Evolutionary conservation across 1,140 invertebrate genomes (phyloP).

Genomic region (Conus ventricosus): DNA sequence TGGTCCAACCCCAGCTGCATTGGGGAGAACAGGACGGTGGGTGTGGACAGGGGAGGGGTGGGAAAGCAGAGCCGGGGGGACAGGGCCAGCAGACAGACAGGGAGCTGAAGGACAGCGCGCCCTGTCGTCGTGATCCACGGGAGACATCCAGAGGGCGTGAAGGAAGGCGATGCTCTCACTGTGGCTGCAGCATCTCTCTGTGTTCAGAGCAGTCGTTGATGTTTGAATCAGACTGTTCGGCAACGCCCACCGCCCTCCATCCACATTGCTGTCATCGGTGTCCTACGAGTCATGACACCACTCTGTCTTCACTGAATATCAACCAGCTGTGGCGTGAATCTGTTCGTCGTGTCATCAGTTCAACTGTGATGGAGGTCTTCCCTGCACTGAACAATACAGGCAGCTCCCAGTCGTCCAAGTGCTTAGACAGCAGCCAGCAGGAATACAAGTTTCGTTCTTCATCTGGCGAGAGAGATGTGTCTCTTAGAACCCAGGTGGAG

Average conservation of each 20-base stretch:
- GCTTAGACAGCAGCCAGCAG: background rate
- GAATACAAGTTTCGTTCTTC: background rate
- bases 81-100: background rate
- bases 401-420: background rate
- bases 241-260: background rate
- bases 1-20: background rate
- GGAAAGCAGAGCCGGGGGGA: background rate
- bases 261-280: background rate
- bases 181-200: background rate
- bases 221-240: background rate
- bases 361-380: background rate
- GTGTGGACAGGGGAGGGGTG: background rate
- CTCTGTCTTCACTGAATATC: background rate
- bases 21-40: background rate
- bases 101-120: background rate
- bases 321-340: background rate
- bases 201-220: background rate
- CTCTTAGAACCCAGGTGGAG: background rate
- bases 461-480: background rate
- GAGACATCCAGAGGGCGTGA: background rate
- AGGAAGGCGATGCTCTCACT: background rate
- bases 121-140: background rate
- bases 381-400: background rate
- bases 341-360: background rate
- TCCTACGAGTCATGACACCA: background rate